phyloP scores from a whole-genome alignment of 2,888 invertebrate species.

The Saturnia japonica region DNA sequence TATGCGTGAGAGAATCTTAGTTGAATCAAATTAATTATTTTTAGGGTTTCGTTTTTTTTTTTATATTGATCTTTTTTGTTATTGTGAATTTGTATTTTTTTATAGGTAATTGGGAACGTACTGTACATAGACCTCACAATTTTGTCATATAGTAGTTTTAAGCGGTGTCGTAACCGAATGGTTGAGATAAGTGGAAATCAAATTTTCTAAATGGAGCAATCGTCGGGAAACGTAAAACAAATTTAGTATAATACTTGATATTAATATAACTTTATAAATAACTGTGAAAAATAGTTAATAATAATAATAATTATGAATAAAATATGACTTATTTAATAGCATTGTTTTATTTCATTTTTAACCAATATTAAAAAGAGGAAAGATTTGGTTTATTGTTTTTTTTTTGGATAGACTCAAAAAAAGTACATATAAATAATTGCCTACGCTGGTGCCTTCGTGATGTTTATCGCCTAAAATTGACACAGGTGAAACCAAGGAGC shows the following conservation, averaged over 20 bases:
- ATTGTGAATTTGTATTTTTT: conserved; percentile 85
- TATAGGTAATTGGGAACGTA: conserved; percentile 85
- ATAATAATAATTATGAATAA: conserved; percentile 79
- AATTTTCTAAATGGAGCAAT: conserved; percentile 82
- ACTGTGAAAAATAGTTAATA: conserved; percentile 81
- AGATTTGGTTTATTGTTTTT: too few species aligned
- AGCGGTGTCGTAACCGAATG: conserved; percentile 70
- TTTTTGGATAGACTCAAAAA: too few species aligned
- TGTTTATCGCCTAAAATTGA: too few species aligned
- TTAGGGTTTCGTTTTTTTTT: conserved; percentile 70
- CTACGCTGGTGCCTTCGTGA: too few species aligned
- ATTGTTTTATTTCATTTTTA: conserved; percentile 58
- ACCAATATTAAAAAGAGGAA: too few species aligned
- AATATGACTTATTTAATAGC: conserved; percentile 80
- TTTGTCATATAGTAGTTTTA: conserved; percentile 76
- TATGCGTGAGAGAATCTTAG: conserved; percentile 73
- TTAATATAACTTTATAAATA: conserved; percentile 84
- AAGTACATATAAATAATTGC: too few species aligned
- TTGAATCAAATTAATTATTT: conserved; percentile 76
- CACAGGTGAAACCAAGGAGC: too few species aligned
- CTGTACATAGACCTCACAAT: conserved; percentile 83
- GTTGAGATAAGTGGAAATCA: conserved; percentile 76
- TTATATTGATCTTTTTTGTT: conserved; percentile 72
- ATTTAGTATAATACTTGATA: conserved; percentile 82
- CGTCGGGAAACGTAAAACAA: conserved; percentile 80